Evolutionary conservation across 2,888 invertebrate species (phyloP).

Genomic region (Dermolepida albohirtum): DNA sequence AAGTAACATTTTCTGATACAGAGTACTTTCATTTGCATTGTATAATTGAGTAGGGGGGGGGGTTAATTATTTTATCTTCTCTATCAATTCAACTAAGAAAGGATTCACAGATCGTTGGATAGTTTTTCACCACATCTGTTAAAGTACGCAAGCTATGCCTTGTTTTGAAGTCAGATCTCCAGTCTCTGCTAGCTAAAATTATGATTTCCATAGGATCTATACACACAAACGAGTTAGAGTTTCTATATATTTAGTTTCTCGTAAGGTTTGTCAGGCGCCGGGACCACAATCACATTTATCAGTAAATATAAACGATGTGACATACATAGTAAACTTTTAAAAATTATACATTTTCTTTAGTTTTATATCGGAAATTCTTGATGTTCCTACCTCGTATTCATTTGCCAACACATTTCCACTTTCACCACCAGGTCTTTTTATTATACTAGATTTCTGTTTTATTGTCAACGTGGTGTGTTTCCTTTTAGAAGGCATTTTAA

Average conservation of each 20-base stretch:
- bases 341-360: no score
- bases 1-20: slow-evolving; percentile 38
- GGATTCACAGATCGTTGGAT: slow-evolving; percentile 20
- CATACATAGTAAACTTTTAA: slow-evolving; percentile 18
- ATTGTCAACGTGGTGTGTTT: slow-evolving; percentile 35
- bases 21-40: slow-evolving; percentile 23
- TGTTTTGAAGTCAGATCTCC: slow-evolving; percentile 41
- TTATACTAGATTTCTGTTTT: no score
- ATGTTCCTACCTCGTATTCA: slow-evolving; percentile 26
- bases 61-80: no score
- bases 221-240: slow-evolving; percentile 30
- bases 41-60: slow-evolving; percentile 7
- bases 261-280: no score
- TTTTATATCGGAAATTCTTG: slow-evolving; percentile 43
- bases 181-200: slow-evolving; percentile 41
- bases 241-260: no score
- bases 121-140: slow-evolving; percentile 38
- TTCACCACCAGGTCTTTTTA: no score
- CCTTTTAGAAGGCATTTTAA: slow-evolving; percentile 37
- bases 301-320: background rate
- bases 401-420: no score
- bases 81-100: slow-evolving; percentile 16
- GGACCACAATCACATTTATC: slow-evolving; percentile 12
- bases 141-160: slow-evolving; percentile 38
- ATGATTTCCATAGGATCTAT: slow-evolving; percentile 31